Conservation (phyloP, 2,888 invertebrate genomes). For the Onchidella celtica region DNA sequence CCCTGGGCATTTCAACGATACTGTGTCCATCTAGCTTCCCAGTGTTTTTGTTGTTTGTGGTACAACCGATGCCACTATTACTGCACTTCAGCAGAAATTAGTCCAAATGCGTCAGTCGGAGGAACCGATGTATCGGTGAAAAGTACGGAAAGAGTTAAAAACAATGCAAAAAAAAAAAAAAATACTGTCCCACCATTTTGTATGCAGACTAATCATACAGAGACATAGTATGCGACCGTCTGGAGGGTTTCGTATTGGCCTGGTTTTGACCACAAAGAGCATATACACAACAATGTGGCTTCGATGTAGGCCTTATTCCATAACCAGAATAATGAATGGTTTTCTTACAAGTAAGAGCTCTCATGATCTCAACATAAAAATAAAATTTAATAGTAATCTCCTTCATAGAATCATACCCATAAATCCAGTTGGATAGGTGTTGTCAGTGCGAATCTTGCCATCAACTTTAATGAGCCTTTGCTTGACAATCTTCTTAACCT, state of each 20-base stretch:
- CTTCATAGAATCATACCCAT: constrained; percentile 97
- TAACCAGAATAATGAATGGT: too few species aligned
- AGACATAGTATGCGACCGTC: constrained; percentile 47
- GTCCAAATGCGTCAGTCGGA: too few species aligned
- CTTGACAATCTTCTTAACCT: constrained; percentile 98
- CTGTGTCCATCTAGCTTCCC: too few species aligned
- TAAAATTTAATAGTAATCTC: too few species aligned
- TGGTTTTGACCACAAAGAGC: constrained; percentile 49
- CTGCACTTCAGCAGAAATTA: too few species aligned
- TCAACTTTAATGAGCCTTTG: constrained; percentile 99
- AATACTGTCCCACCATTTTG: constrained; percentile 6
- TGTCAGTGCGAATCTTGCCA: constrained; percentile 98
- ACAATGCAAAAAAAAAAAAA: not conserved
- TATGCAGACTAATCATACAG: not conserved
- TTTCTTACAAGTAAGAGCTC: too few species aligned
- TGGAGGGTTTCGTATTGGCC: constrained; percentile 49
- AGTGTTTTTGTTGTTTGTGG: too few species aligned
- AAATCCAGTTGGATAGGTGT: constrained; percentile 98
- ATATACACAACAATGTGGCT: constrained; percentile 41
- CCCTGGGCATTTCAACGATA: too few species aligned
- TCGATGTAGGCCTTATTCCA: constrained; percentile 35
- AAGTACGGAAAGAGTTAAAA: too few species aligned
- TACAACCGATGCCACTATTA: too few species aligned
- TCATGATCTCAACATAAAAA: too few species aligned
- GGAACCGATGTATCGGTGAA: too few species aligned